Base-by-base conservation (phyloP, 2,797 vertebrate genomes). In the Sebastes steindachneri region DNA sequence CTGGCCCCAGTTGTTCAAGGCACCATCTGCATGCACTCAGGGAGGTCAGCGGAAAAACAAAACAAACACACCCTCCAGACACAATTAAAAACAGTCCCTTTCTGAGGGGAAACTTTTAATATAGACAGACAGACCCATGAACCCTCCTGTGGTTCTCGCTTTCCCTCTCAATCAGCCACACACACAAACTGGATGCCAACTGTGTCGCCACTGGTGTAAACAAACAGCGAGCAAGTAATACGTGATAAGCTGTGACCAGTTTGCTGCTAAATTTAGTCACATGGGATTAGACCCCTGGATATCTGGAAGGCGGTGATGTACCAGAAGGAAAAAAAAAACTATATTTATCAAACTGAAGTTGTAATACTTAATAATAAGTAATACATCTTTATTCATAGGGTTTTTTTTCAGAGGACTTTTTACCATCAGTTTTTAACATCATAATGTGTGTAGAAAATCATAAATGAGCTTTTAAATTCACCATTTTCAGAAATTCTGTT, bases 11-110 rank as follows among this genome's bases (percentile, higher is more conserved):
- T 62, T 82, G 67, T 86, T 88, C 55, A 17, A 53, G 37, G 85
- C 82, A 75, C 77, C 83, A 91, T 90, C 83, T 90, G 86, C 73
- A 77, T 84, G 75, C 73, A 83, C 74, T 70, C 75, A 37, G 82
- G 83, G 79, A 86, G 83, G 86, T 90, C 83, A 85, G 64, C 55
- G 31, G 33, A n/a, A 25, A 70, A 55, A 59, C 41, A 85, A 86
- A 86, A 86, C 78, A 85, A 85, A 88, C 72, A 79, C 72, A 87
- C 82, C 90, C 86, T 87, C 54, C 53, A 82, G 90, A 83, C 70
- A 92, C 86, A 91, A 92, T 92, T 93, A 91, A 89, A 87, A 88
- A 54, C 60, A 71, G 72, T 48, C 31, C 23, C 69, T 79, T 82
- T 80, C 73, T 35, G 68, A 33, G 28, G 54, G 67, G 67, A 70